Conservation (phyloP, 2,888 invertebrate species). For the Syritta pipiens region DNA sequence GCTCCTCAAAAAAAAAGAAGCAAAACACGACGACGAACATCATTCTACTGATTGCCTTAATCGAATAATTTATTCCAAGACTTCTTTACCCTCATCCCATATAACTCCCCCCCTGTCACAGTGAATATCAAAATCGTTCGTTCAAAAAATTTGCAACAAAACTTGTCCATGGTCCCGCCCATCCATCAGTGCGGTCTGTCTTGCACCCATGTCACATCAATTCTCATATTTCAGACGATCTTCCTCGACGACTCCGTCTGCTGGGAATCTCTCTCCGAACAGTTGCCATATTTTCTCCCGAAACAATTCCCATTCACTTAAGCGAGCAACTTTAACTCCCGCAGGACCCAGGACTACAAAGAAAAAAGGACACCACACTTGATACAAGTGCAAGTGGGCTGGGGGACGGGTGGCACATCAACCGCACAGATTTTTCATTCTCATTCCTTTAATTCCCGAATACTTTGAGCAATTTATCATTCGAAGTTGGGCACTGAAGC, state of each 20-base stretch:
- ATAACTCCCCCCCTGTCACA: too few relatives aligned
- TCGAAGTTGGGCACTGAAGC: slow-evolving; percentile 22
- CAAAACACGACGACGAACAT: too few relatives aligned
- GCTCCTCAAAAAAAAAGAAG: too few relatives aligned
- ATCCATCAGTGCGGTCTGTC: slow-evolving; percentile 59
- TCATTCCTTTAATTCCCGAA: slow-evolving; percentile 67
- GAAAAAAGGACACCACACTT: slow-evolving; percentile 43
- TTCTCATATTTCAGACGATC: slow-evolving; percentile 59
- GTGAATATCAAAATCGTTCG: too few relatives aligned
- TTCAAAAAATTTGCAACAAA: slow-evolving; percentile 7
- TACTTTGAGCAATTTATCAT: slow-evolving; percentile 67
- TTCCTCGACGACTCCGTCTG: slow-evolving; percentile 1
- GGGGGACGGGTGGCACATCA: slow-evolving; percentile 32
- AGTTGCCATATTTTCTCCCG: not conserved
- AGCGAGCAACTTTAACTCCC: slow-evolving; percentile 29
- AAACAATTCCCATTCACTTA: slow-evolving; percentile 38
- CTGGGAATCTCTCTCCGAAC: slow-evolving; percentile 17
- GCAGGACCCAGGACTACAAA: not conserved
- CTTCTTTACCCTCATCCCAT: too few relatives aligned
- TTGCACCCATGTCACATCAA: slow-evolving; percentile 57
- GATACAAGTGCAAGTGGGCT: too few relatives aligned
- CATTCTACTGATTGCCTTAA: too few relatives aligned
- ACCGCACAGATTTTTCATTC: slow-evolving; percentile 68
- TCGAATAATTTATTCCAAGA: too few relatives aligned
- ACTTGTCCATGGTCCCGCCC: too few relatives aligned